phyloP scores from a whole-genome alignment of 1,140 invertebrate species.

The Ceratina australensis region DNA sequence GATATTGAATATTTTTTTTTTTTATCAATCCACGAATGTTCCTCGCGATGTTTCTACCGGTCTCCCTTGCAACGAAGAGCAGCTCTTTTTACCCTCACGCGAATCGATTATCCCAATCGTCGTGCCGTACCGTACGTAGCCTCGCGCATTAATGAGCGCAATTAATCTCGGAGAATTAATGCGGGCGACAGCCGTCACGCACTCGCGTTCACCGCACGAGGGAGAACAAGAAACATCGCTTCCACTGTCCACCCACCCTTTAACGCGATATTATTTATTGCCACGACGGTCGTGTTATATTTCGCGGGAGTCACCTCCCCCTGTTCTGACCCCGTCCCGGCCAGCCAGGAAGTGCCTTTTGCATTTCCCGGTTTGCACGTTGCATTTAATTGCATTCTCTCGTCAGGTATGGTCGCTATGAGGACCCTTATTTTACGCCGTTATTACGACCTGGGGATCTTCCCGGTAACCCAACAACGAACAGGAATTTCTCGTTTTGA shows the following conservation, averaged over 20 bases:
- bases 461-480: neutral
- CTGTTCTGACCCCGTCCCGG: conserved; percentile 12
- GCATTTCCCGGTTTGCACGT: conserved; percentile 60
- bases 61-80: neutral
- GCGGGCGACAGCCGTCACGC: conserved; percentile 59
- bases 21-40: no score
- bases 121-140: conserved; percentile 18
- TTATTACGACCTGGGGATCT: conserved; percentile 26
- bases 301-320: conserved; percentile 45
- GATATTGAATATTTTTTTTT: no score
- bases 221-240: conserved; percentile 8
- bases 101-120: conserved; percentile 29
- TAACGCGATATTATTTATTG: conserved; percentile 64
- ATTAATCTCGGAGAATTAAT: conserved; percentile 66
- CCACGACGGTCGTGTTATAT: conserved; percentile 53
- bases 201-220: conserved; percentile 29
- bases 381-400: conserved; percentile 66
- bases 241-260: conserved; percentile 11
- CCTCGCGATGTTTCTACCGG: no score
- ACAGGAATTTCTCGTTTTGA: conserved; percentile 42
- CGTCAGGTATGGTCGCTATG: conserved; percentile 29
- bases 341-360: conserved; percentile 50
- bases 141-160: conserved; percentile 58
- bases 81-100: neutral
- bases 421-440: conserved; percentile 45